Evolutionary conservation across 2,797 vertebrate species (phyloP), one percentile per base, ranked within the genome.

Genomic region (Mionectes olivaceus): DNA sequence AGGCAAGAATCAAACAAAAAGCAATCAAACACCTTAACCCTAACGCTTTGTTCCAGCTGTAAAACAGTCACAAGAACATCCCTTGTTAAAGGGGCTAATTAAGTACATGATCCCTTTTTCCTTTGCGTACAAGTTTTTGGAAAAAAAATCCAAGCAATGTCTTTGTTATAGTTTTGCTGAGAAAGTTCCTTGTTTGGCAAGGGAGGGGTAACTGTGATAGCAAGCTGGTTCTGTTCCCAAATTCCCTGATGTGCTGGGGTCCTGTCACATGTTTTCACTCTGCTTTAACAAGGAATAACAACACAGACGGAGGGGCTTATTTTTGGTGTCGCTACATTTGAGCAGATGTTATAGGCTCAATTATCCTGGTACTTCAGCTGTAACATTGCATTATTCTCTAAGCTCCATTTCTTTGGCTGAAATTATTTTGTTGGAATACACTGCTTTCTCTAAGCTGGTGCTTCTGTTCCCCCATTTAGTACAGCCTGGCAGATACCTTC

Each of bases 241-340:
- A 93, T 68, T 86, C 83, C 79, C 90, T 75, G 69, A 57, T 63
- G 83, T 55, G 55, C 70, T 75, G 85, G 70, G 90, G 61, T 94
- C 76, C 14, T 13, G 46, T 57, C 89, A 71, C 35, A 32, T 78
- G 39, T 93, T 82, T 88, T 71, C 69, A 55, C 57, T 77, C 43
- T 30, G 73, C 57, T 86, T 91, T 85, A 93, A 68, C 85, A 93
- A 83, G 87, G 80, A 91, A 44, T 56, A 95, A 71, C 83, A 91
- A 67, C 63, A 46, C 6, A 8, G 67, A 65, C n/a, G 44, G 53
- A 88, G 93, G 44, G 47, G 90, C 73, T 95, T 91, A 37, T 85
- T 94, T 93, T 86, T 90, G 70, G 39, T 87, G 79, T 93, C 85
- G 81, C 80, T 89, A 47, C 60, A 67, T 68, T 69, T 79, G 78